These are phyloP conservation scores for Thecophora atra DNA, from an alignment of 2,888 invertebrate genomes.

Conservation along the genomic window DNA sequence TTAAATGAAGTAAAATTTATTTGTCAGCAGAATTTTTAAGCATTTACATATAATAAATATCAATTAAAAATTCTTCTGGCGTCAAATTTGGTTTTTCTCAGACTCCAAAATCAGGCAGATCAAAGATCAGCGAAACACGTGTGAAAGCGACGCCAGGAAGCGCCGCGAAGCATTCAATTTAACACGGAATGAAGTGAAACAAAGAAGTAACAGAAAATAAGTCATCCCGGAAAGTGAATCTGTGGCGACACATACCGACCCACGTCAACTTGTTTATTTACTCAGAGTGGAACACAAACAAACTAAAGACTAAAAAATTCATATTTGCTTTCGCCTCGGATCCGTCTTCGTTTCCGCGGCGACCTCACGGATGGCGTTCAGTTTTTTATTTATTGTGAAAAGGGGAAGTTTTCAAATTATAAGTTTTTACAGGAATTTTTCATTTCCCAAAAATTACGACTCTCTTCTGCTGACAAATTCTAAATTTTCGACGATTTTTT, in stretches of 20 bases:
- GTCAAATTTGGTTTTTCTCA: no score
- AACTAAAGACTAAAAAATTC: no score
- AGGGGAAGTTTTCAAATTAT: conserved; percentile 6
- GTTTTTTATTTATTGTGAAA: neutral
- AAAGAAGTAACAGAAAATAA: conserved; percentile 7
- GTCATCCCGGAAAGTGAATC: neutral
- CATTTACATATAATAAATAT: no score
- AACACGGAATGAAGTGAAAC: neutral
- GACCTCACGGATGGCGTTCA: neutral
- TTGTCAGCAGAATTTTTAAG: neutral
- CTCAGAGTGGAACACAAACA: no score
- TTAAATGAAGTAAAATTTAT: neutral
- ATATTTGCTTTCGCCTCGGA: neutral
- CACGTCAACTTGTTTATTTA: neutral
- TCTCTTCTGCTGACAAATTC: neutral
- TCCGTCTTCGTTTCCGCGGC: neutral
- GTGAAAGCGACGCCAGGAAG: neutral
- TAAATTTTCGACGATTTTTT: conserved; percentile 4
- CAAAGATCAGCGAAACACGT: conserved; percentile 12
- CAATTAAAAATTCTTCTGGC: no score
- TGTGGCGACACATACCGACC: neutral
- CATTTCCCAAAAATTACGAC: neutral
- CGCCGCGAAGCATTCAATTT: neutral
- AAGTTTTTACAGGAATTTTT: neutral
- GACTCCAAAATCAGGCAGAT: neutral